Conservation (phyloP, 2,797 vertebrate genomes). For the Enteromius thamalakanensis region DNA sequence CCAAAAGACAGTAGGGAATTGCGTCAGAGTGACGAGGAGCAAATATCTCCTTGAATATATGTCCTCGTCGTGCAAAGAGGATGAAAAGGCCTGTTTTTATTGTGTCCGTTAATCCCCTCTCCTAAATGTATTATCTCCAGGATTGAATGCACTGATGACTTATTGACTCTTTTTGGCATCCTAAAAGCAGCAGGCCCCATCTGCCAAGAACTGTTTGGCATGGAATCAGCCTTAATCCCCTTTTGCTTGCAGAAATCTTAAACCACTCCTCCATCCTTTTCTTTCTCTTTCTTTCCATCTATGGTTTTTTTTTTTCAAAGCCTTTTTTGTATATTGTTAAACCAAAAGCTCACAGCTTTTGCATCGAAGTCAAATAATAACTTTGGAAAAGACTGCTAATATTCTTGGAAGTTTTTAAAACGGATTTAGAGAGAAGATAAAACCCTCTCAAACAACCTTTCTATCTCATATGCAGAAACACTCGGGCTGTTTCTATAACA, state of each 20-base stretch:
- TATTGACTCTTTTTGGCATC: slow-evolving; percentile 64
- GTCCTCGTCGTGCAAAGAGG: slow-evolving; percentile 46
- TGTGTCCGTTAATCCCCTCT: slow-evolving; percentile 59
- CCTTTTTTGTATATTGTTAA: slow-evolving; percentile 31
- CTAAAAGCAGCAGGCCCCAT: slow-evolving; percentile 50
- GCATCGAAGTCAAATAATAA: slow-evolving; percentile 21
- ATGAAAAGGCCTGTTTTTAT: slow-evolving; percentile 54
- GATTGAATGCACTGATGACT: slow-evolving; percentile 58
- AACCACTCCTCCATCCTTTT: slow-evolving; percentile 32
- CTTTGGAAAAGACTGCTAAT: slow-evolving; percentile 28
- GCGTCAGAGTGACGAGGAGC: slow-evolving; percentile 46
- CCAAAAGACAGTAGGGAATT: slow-evolving; percentile 44
- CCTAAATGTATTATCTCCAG: slow-evolving; percentile 59
- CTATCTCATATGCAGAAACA: slow-evolving; percentile 32
- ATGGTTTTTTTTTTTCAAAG: slow-evolving; percentile 1
- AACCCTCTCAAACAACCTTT: slow-evolving; percentile 39
- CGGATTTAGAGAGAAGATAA: slow-evolving; percentile 43
- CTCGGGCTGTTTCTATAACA: slow-evolving; percentile 42
- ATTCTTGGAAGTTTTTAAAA: slow-evolving; percentile 47
- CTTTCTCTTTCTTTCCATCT: slow-evolving; percentile 18
- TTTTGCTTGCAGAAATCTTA: slow-evolving; percentile 58
- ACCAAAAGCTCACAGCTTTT: slow-evolving; percentile 17
- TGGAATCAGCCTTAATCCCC: slow-evolving; percentile 61
- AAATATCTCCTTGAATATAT: slow-evolving; percentile 55
- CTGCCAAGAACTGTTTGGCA: slow-evolving; percentile 58